phyloP scores from a whole-genome alignment of 2,797 vertebrate genomes.

The Notolabrus celidotus region DNA sequence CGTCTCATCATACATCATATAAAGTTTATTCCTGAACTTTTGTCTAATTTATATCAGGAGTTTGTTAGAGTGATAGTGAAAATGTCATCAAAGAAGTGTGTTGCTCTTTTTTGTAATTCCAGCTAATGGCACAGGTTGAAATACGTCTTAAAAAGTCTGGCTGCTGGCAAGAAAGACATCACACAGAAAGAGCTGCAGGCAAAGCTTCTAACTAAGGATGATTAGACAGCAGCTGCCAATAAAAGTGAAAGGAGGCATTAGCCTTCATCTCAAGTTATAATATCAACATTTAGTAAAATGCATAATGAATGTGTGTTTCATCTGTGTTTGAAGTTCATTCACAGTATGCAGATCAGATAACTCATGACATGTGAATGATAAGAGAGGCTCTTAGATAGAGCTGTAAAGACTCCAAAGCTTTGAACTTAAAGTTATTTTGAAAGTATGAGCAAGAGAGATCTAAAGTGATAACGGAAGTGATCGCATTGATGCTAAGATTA shows the following conservation, averaged over 20 bases:
- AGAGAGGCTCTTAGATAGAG: not conserved
- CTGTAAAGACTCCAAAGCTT: not conserved
- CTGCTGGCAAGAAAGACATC: not conserved
- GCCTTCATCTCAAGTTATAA: not conserved
- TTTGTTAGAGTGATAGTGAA: not conserved
- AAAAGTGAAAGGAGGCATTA: not conserved
- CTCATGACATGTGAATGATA: not conserved
- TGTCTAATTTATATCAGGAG: not conserved
- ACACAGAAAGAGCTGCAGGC: constrained; percentile 10
- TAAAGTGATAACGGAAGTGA: too few species aligned
- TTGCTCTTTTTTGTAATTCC: not conserved
- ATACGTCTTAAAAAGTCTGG: constrained; percentile 6
- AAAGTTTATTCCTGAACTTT: not conserved
- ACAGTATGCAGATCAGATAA: not conserved
- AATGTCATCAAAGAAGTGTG: not conserved
- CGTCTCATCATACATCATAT: not conserved
- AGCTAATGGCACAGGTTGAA: not conserved
- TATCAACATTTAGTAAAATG: constrained; percentile 7
- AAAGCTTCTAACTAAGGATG: not conserved
- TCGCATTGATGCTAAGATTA: too few species aligned
- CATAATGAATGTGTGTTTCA: not conserved
- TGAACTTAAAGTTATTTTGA: not conserved
- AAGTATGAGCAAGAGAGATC: too few species aligned
- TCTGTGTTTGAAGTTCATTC: not conserved
- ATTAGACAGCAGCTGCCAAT: not conserved